Conservation (phyloP, 1,140 invertebrate genomes). For the Plodia interpunctella region DNA sequence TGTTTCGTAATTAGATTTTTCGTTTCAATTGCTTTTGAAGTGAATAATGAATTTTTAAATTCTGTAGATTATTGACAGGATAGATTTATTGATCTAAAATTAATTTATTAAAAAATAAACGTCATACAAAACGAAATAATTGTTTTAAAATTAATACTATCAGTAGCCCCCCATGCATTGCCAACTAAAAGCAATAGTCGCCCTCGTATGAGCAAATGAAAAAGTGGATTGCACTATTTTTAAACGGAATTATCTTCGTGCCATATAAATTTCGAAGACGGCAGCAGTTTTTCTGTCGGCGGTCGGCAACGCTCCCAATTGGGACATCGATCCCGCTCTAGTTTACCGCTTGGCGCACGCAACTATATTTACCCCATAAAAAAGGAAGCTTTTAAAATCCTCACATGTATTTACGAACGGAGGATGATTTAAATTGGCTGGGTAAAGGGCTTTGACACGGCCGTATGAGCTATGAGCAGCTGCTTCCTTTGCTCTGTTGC, state of each 20-base stretch:
- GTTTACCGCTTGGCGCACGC: conserved; percentile 31
- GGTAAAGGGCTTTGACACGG: neutral
- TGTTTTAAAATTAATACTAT: neutral
- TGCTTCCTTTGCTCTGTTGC: too few species aligned
- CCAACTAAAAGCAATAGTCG: conserved; percentile 8
- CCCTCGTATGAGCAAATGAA: conserved; percentile 3
- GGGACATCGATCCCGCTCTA: conserved; percentile 46
- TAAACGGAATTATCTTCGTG: conserved; percentile 13
- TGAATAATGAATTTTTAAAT: too few species aligned
- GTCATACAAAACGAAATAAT: neutral
- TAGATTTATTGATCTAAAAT: too few species aligned
- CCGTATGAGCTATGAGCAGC: neutral
- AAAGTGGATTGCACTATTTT: conserved; percentile 11
- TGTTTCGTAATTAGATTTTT: conserved; percentile 1
- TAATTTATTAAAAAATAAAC: too few species aligned
- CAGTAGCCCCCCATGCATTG: neutral
- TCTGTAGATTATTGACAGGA: too few species aligned
- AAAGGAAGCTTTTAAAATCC: conserved; percentile 12
- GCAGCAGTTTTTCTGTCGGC: conserved; percentile 29
- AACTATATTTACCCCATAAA: conserved; percentile 12
- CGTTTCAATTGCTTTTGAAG: neutral
- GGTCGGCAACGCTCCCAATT: conserved; percentile 36
- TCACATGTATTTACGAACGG: conserved; percentile 9
- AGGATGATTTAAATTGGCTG: conserved; percentile 9
- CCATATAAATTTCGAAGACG: conserved; percentile 27